These are phyloP conservation scores for Trinorchestia longiramus DNA, from an alignment of 1,140 invertebrate genomes.

Conservation along the genomic window DNA sequence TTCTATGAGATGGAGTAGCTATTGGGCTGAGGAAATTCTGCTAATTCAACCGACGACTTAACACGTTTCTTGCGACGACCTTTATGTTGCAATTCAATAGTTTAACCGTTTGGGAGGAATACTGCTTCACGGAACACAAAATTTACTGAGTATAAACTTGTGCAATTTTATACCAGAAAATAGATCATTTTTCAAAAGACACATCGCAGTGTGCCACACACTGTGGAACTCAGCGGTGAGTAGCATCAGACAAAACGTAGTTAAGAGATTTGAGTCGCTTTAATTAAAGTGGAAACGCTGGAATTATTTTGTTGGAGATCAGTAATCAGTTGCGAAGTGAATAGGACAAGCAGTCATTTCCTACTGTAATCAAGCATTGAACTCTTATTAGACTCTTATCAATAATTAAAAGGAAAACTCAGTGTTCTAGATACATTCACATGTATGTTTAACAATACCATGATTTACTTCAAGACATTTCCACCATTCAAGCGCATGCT, in stretches of 20 bases:
- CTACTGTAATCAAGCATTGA: neutral
- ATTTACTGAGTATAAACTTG: too few relatives aligned
- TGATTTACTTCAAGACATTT: neutral
- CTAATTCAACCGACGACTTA: neutral
- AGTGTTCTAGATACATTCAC: neutral
- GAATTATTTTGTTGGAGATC: neutral
- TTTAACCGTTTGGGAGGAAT: too few relatives aligned
- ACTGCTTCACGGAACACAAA: too few relatives aligned
- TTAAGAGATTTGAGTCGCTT: neutral
- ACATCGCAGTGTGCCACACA: too few relatives aligned
- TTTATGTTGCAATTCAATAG: too few relatives aligned
- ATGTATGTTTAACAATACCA: neutral
- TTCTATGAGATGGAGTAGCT: neutral
- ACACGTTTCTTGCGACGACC: too few relatives aligned
- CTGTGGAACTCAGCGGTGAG: too few relatives aligned
- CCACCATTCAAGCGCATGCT: too few relatives aligned
- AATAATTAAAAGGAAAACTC: neutral
- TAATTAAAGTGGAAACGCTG: neutral
- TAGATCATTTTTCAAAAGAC: too few relatives aligned
- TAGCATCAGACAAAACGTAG: too few relatives aligned
- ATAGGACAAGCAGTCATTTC: neutral
- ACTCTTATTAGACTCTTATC: neutral
- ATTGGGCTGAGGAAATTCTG: neutral
- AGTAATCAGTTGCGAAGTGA: neutral
- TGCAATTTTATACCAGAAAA: too few relatives aligned